Base-by-base conservation (phyloP, 2,888 invertebrate genomes). In the Myathropa florea region DNA sequence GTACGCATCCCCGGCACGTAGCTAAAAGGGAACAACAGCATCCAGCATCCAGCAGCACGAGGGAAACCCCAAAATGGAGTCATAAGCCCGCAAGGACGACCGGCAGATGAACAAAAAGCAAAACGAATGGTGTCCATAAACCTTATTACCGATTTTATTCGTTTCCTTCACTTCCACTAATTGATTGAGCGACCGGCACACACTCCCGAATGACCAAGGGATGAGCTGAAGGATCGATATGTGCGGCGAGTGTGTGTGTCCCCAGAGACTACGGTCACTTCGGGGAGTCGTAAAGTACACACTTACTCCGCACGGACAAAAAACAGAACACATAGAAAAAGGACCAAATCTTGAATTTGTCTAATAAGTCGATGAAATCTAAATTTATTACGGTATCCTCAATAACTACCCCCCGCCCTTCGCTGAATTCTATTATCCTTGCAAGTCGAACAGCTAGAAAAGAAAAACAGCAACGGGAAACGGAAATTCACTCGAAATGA, bases 321-420 rank as follows among this genome's bases (percentile, higher is more conserved):
- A 21, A 10, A 12, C 39, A 60, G 53, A 36, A 63, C 3, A 12
- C 39, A 61, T 53, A 39, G 46, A 76, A 81, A 79, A 77, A 73
- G 82, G 67, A 73, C 71, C 57, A 72, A 76, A 77, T 61, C 68
- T 73, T 70, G 82, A 85, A 85, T 80, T 82, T 85, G 80, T 84
- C 80, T 80, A 84, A 84, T 84, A 85, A 82, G 77, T 82, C 82
- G 68, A 82, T 77, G 82, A 85, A 85, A 85, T 85, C 82, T 85
- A 82, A 85, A 85, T 85, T 85, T 85, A 85, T 85, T 77, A 70
- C 85, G 82, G 85, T 85, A 63, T 75, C 60, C 60, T 24, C 75
- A 80, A 73, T 80, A 83, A 83, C 59, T 80, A 79, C 60, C 70
- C 57, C 23, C 23, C 33, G 3, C 14, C 10, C 30, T 55, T 10